Evolutionary conservation across 2,113 vertebrate genomes (phyloP), one percentile per base, ranked within the genome.

Genomic region (Microcebus murinus): DNA sequence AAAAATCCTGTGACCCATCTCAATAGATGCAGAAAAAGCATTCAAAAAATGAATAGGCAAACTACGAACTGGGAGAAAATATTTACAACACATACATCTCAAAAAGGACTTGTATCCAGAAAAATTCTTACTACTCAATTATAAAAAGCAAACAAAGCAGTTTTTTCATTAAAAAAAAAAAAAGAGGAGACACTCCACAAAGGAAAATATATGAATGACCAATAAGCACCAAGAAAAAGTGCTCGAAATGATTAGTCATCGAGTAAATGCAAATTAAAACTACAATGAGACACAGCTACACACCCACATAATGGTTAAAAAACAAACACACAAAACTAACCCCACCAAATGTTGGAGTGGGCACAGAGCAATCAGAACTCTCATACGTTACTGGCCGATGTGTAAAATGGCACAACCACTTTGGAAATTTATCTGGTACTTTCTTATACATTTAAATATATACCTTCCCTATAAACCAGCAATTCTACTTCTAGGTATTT

Each of bases 1-100:
- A 63, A 96, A 90, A 84, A 34, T 15, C 20, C 63, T 74, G 65
- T 10, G 21, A 81, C 36, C 13, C n/a, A 88, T 31, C 71, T 88
- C 65, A 70, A 34, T 9, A 93, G 70, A 87, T 83, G 45, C 14
- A 65, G 23, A 13, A 45, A 94, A 95, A 81, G 48, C 39, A 93
- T 31, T 85, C 42, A 52, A 2, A 70, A 94, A 84, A 65, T 36
- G 17, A 89, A 83, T 0, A 79, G 25, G 15, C 21, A 42, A 95
- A 87, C 57, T 57, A 84, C 23, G 92, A 96, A 65, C 42, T 65
- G 3, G 48, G 29, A 91, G 42, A 61, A 94, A 87, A 90, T 74
- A 87, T 39, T 95, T 59, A 94, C 31, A 88, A 77, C 50, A 92
- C 31, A 55, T 12, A 8, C 29, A 87, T 65, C 76, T 84, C 61